Conservation (phyloP, 2,113 vertebrate genomes). For the Helogale parvula region DNA sequence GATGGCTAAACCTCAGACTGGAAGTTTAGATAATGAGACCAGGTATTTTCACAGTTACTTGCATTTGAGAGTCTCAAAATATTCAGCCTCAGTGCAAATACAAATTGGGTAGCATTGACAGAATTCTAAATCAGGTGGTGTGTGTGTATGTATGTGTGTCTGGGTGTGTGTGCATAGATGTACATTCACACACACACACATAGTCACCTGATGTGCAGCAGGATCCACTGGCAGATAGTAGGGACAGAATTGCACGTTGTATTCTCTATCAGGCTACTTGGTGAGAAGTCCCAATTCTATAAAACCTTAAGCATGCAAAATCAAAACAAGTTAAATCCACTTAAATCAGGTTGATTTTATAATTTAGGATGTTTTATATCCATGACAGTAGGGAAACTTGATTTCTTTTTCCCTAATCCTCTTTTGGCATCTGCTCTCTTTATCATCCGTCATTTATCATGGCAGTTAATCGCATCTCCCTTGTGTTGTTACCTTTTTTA, state of each 20-base stretch:
- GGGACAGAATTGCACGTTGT: background rate
- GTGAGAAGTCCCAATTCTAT: background rate
- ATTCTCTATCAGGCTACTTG: constrained; percentile 44
- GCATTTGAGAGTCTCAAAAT: constrained; percentile 50
- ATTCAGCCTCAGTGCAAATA: constrained; percentile 40
- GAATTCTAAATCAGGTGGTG: background rate
- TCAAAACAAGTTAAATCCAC: constrained; percentile 39
- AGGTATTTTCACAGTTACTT: constrained; percentile 69
- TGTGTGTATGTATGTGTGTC: too few relatives aligned
- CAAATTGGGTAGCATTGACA: background rate
- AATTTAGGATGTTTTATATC: constrained; percentile 51
- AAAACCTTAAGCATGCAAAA: background rate
- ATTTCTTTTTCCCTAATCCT: constrained; percentile 52
- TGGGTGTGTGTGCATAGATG: background rate
- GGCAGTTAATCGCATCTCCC: constrained; percentile 34
- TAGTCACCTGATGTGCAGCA: background rate
- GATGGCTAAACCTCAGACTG: constrained; percentile 74
- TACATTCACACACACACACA: background rate
- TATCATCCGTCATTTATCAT: constrained; percentile 24
- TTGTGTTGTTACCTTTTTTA: constrained; percentile 40
- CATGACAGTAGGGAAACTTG: constrained; percentile 31
- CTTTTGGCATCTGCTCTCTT: background rate
- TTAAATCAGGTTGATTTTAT: constrained; percentile 64
- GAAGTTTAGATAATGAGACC: constrained; percentile 75
- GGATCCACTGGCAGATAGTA: constrained; percentile 7